Conservation (phyloP, 2,888 invertebrate genomes). For the Lordiphosa fenestrarum region DNA sequence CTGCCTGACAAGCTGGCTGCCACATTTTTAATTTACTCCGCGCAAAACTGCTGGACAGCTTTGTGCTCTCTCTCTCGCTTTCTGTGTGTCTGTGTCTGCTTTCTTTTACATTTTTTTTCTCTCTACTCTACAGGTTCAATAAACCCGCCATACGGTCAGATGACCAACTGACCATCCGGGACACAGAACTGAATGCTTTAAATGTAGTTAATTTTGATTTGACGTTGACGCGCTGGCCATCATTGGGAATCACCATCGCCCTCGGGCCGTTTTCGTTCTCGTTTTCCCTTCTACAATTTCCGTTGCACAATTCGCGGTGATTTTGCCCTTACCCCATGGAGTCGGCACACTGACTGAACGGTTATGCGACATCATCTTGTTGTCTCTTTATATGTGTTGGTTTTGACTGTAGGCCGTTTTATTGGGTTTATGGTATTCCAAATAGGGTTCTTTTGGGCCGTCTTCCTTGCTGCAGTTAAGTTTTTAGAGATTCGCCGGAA, state of each 20-base stretch:
- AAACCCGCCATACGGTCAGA: conserved; percentile 50
- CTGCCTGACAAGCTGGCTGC: conserved; percentile 25
- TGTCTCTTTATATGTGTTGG: too few relatives aligned
- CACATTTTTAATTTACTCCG: conserved; percentile 66
- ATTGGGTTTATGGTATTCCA: too few relatives aligned
- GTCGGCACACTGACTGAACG: too few relatives aligned
- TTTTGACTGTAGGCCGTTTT: too few relatives aligned
- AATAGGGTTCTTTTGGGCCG: too few relatives aligned
- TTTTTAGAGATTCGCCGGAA: too few relatives aligned
- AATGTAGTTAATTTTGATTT: conserved; percentile 59
- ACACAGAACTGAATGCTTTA: conserved; percentile 33
- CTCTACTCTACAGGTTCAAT: conserved; percentile 50
- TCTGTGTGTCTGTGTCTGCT: background rate
- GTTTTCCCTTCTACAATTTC: conserved; percentile 6
- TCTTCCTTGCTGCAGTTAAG: too few relatives aligned
- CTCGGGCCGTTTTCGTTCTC: background rate
- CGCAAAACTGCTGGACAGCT: conserved; percentile 17
- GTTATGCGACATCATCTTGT: too few relatives aligned
- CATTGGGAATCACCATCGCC: conserved; percentile 7
- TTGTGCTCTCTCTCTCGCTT: conserved; percentile 2
- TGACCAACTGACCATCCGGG: conserved; percentile 27
- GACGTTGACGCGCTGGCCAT: conserved; percentile 21
- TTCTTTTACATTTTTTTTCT: conserved; percentile 5
- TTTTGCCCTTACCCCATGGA: background rate
- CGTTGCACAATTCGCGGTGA: conserved; percentile 3